phyloP scores from a whole-genome alignment of 2,113 vertebrate genomes.

The Mus pahari region DNA sequence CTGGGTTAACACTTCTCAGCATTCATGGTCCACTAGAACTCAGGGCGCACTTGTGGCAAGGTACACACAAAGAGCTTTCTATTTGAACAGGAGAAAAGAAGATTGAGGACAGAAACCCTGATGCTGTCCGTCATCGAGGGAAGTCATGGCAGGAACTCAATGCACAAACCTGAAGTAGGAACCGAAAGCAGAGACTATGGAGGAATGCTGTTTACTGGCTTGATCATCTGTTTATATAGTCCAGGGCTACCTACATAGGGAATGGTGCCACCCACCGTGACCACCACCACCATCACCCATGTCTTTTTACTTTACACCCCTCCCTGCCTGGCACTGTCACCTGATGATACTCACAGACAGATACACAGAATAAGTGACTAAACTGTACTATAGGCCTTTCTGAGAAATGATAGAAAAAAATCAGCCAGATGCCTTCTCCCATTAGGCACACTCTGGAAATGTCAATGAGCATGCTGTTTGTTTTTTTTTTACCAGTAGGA shows the following conservation, averaged over 20 bases:
- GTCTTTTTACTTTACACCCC: rapidly evolving
- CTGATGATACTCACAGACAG: background rate
- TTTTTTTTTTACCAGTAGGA: background rate
- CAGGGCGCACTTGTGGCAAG: too few species aligned
- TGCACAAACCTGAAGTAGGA: background rate
- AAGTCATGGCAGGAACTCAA: background rate
- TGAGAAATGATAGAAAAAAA: slow-evolving; percentile 2
- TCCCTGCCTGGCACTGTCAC: background rate
- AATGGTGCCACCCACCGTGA: background rate
- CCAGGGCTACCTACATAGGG: background rate
- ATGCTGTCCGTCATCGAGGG: background rate
- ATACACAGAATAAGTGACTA: background rate
- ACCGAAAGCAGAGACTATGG: background rate
- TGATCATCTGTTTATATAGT: background rate
- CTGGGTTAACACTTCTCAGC: background rate
- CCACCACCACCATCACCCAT: background rate
- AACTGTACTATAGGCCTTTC: background rate
- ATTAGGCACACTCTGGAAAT: background rate
- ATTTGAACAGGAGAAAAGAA: background rate
- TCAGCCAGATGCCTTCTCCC: background rate
- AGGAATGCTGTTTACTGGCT: background rate
- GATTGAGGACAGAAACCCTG: too few species aligned
- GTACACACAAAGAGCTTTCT: background rate
- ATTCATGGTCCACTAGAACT: background rate
- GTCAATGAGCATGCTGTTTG: background rate